Evolutionary conservation across 2,113 vertebrate species (phyloP).

Genomic region (Rallus limicola): DNA sequence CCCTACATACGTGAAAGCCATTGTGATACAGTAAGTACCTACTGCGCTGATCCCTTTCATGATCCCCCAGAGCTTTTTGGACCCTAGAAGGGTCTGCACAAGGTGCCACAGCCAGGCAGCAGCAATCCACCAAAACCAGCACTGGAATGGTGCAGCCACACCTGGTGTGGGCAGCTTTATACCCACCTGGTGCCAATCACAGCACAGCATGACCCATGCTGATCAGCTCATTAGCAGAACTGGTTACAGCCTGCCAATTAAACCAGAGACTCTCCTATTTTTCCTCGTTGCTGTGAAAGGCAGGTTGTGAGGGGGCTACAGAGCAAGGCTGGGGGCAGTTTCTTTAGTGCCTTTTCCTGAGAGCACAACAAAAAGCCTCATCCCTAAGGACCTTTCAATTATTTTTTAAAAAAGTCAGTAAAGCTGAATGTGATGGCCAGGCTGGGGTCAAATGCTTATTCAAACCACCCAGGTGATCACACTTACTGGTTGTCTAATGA

Average conservation of each 20-base stretch:
- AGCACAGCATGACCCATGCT: neutral
- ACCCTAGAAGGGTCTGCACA: neutral
- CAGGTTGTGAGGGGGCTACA: neutral
- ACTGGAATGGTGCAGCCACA: rapidly evolving
- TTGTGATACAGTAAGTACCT: neutral
- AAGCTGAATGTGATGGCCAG: neutral
- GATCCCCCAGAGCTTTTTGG: too few species aligned
- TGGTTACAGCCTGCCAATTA: neutral
- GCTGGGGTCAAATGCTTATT: neutral
- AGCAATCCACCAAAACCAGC: neutral
- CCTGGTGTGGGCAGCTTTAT: neutral
- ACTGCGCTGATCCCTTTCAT: neutral
- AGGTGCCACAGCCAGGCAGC: neutral
- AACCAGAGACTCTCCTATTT: neutral
- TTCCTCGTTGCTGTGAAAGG: neutral
- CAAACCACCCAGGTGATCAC: neutral
- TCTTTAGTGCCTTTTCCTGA: neutral
- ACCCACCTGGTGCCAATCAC: neutral
- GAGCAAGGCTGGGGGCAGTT: neutral
- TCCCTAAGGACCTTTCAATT: neutral
- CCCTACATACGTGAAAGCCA: neutral
- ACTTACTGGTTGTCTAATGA: neutral
- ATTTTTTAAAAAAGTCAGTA: neutral
- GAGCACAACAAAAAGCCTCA: neutral
- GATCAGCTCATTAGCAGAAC: neutral